Evolutionary conservation across 2,113 vertebrate species (phyloP).

Genomic region (Delphinapterus leucas): DNA sequence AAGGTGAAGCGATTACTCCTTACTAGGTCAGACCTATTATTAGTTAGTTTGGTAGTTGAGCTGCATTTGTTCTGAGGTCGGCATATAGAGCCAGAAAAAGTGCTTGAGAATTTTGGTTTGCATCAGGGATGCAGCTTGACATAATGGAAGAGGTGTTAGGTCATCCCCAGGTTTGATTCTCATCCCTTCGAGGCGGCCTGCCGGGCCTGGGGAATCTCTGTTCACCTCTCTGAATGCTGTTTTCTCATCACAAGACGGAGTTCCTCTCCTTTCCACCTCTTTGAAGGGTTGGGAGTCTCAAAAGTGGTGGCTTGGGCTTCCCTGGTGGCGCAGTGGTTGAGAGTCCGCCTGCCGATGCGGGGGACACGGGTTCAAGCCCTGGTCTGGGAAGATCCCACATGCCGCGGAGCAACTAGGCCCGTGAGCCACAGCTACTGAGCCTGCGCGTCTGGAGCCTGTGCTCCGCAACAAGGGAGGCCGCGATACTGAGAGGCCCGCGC

Average conservation of each 20-base stretch:
- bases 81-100: rapidly evolving
- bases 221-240: neutral
- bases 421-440: no score
- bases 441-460: no score
- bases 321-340: no score
- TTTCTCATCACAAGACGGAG: neutral
- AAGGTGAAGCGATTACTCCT: rapidly evolving
- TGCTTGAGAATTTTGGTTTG: rapidly evolving
- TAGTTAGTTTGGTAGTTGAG: neutral
- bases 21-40: rapidly evolving
- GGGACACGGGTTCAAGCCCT: no score
- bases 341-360: no score
- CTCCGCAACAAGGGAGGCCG: no score
- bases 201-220: neutral
- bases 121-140: no score
- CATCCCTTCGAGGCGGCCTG: neutral
- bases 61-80: neutral
- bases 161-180: neutral
- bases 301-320: neutral
- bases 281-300: neutral
- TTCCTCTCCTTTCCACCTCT: neutral
- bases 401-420: no score
- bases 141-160: rapidly evolving
- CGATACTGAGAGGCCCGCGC: no score
- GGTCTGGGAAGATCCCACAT: no score